Conservation (phyloP, 1,140 invertebrate genomes). For the Papilio helenus region DNA sequence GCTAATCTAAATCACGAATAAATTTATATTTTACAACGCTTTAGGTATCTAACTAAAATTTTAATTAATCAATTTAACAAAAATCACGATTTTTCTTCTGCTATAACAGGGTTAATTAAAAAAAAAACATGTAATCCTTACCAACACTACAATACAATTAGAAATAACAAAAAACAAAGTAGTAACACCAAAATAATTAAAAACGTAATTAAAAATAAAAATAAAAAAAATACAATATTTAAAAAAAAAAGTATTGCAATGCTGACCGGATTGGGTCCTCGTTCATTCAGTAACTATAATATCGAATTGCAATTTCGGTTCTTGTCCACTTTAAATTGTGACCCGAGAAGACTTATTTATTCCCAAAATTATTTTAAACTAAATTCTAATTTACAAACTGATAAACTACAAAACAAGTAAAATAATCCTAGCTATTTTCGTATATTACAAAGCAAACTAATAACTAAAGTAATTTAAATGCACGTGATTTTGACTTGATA, state of each 20-base stretch:
- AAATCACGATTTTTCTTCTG: not conserved
- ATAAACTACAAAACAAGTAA: not conserved
- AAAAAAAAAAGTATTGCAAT: too few relatives aligned
- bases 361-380: not conserved
- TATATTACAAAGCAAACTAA: constrained; percentile 18
- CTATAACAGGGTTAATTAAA: too few relatives aligned
- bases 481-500: constrained; percentile 25
- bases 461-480: constrained; percentile 36
- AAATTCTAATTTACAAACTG: not conserved
- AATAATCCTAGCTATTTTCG: not conserved
- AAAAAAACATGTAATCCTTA: too few relatives aligned
- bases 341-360: not conserved
- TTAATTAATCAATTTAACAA: not conserved
- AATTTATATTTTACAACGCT: not conserved
- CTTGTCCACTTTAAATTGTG: not conserved
- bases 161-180: too few relatives aligned
- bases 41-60: not conserved
- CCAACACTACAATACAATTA: too few relatives aligned
- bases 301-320: not conserved
- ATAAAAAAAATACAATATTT: too few relatives aligned
- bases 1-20: not conserved
- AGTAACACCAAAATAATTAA: too few relatives aligned
- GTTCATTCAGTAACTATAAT: too few relatives aligned
- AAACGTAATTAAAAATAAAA: too few relatives aligned
- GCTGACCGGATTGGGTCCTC: too few relatives aligned